Percentiles rank a stretch among this genome's conserved stretches.
Conservation (phyloP, 2,888 invertebrate species). For the Epicampocera succincta region DNA sequence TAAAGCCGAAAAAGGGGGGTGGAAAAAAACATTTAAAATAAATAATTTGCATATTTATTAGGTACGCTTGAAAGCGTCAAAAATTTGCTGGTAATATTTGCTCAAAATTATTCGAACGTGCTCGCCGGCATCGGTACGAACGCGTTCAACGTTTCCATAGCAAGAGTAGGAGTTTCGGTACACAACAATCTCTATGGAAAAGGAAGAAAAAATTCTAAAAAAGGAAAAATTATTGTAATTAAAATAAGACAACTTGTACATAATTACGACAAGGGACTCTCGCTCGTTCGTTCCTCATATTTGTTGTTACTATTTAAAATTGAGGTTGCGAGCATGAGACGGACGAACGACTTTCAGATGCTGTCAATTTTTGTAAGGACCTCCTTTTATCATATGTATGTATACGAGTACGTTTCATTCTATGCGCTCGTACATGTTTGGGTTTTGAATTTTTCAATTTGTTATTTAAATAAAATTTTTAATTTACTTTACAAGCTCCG, state of each 20-base stretch:
- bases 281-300: slow-evolving; percentile 14
- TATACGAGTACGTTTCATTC: too few relatives aligned
- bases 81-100: slow-evolving; percentile 57
- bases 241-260: slow-evolving; percentile 77
- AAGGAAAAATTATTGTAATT: slow-evolving; percentile 71
- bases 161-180: slow-evolving; percentile 3
- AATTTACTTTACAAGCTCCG: slow-evolving; percentile 49
- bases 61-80: slow-evolving; percentile 64
- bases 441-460: slow-evolving; percentile 51
- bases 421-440: background rate
- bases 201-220: slow-evolving; percentile 24
- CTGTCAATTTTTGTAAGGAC: slow-evolving; percentile 45
- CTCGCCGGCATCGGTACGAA: background rate
- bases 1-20: slow-evolving; percentile 2
- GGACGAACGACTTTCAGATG: background rate
- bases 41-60: slow-evolving; percentile 73
- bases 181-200: slow-evolving; percentile 23
- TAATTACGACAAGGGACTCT: slow-evolving; percentile 73
- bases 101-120: slow-evolving; percentile 48
- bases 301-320: slow-evolving; percentile 16
- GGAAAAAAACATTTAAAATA: slow-evolving; percentile 28
- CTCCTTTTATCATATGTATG: background rate
- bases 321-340: background rate
- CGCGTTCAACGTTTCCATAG: background rate
- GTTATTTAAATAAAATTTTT: slow-evolving; percentile 60